phyloP scores from a whole-genome alignment of 2,888 invertebrate genomes.

The Dicycla oo region DNA sequence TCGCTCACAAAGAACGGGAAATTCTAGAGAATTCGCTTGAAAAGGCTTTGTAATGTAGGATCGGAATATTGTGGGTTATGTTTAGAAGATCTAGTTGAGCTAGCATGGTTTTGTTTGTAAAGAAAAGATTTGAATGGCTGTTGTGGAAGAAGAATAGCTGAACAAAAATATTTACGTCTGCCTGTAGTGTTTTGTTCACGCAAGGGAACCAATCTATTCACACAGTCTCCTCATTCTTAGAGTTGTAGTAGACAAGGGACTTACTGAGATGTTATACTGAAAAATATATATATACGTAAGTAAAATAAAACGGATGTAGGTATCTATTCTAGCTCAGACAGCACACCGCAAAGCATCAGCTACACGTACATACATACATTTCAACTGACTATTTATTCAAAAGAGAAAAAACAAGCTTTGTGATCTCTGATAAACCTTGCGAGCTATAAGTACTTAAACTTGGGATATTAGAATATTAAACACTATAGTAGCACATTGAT shows the following conservation, averaged over 20 bases:
- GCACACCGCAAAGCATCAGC: too few relatives aligned
- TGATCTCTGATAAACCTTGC: too few relatives aligned
- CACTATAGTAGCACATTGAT: too few relatives aligned
- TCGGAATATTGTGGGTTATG: constrained; percentile 17
- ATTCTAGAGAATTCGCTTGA: constrained; percentile 49
- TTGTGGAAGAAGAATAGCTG: neutral
- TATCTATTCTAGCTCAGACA: too few relatives aligned
- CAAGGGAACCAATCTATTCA: neutral
- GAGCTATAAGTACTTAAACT: too few relatives aligned
- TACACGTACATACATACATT: too few relatives aligned
- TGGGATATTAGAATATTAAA: too few relatives aligned
- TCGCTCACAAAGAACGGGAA: constrained; percentile 48
- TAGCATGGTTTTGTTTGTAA: constrained; percentile 17
- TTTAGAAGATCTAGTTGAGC: constrained; percentile 24
- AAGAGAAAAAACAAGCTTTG: too few relatives aligned
- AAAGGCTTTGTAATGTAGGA: constrained; percentile 38
- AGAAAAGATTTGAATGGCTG: constrained; percentile 3
- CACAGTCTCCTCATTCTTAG: neutral
- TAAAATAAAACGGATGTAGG: neutral
- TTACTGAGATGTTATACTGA: neutral
- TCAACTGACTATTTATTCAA: too few relatives aligned
- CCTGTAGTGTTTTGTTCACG: neutral
- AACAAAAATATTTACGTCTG: neutral
- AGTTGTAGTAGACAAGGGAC: neutral
- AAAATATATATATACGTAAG: neutral